A percentile compares a stretch with the other conserved stretches of the same genome.
phyloP scores from a whole-genome alignment of 2,797 vertebrate genomes.

The Lates japonicus region DNA sequence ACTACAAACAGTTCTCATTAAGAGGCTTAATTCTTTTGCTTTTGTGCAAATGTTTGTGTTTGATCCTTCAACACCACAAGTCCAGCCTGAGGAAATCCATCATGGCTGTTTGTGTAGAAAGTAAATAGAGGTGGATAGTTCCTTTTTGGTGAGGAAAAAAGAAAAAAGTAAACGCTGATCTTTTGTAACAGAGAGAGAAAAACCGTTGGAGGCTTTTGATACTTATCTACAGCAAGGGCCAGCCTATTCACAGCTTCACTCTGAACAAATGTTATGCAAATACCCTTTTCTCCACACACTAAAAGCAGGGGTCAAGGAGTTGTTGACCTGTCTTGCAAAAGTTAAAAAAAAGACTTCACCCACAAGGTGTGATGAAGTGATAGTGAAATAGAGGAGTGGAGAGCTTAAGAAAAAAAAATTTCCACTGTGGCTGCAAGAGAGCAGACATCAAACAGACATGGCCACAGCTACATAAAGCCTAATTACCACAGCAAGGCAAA shows the following conservation, averaged over 20 bases:
- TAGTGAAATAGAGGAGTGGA: slow-evolving; percentile 18
- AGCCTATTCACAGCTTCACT: slow-evolving; percentile 25
- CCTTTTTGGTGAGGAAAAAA: slow-evolving; percentile 24
- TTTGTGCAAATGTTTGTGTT: slow-evolving; percentile 44
- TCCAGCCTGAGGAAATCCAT: slow-evolving; percentile 25
- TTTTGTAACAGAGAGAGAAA: slow-evolving; percentile 41
- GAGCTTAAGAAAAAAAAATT: slow-evolving; percentile 29
- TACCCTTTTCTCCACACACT: slow-evolving; percentile 37
- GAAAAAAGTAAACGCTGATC: slow-evolving; percentile 3
- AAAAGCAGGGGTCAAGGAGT: slow-evolving; percentile 65
- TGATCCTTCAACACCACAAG: background rate
- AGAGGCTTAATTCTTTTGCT: background rate
- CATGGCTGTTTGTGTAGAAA: slow-evolving; percentile 30
- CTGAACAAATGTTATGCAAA: slow-evolving; percentile 58
- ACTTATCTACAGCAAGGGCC: slow-evolving; percentile 55
- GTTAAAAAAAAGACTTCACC: slow-evolving; percentile 23
- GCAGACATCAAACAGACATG: slow-evolving; percentile 38
- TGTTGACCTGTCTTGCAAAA: slow-evolving; percentile 50
- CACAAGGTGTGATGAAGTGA: slow-evolving; percentile 30
- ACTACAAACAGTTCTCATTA: slow-evolving; percentile 16
- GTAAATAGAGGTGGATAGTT: slow-evolving; percentile 29
- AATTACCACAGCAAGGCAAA: slow-evolving; percentile 36
- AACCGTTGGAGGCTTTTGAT: slow-evolving; percentile 42
- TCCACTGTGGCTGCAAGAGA: slow-evolving; percentile 29
- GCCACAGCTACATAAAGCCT: slow-evolving; percentile 32